These are phyloP conservation scores for Pocillopora verrucosa DNA, from an alignment of 64 coral and sea anemone genomes.

Conservation along the genomic window DNA sequence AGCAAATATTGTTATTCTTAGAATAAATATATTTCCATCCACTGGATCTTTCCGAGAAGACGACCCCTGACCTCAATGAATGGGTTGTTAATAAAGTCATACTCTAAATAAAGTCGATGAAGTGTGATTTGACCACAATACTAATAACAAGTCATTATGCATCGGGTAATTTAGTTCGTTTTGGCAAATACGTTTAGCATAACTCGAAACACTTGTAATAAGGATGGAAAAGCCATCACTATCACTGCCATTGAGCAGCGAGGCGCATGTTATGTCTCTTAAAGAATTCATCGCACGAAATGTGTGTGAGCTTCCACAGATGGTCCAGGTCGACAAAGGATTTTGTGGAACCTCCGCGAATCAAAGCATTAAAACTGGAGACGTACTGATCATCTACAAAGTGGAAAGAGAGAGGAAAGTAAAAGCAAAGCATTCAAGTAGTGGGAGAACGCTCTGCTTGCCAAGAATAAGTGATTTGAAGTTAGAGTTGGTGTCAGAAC, in stretches of 20 bases:
- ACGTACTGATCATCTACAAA: slow-evolving; percentile 42
- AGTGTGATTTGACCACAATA: too few relatives aligned
- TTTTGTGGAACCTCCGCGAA: slow-evolving; percentile 19
- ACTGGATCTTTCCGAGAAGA: too few relatives aligned
- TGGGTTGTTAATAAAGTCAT: not conserved
- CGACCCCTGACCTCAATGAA: not conserved
- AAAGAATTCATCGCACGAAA: not conserved
- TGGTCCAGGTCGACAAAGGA: slow-evolving; percentile 53
- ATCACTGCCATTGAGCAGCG: not conserved
- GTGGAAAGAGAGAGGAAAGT: slow-evolving; percentile 44
- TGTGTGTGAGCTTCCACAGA: slow-evolving; percentile 15
- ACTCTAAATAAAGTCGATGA: too few relatives aligned
- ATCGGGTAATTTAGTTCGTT: not conserved
- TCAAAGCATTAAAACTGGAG: slow-evolving; percentile 31
- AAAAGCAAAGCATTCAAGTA: not conserved
- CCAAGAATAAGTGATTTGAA: slow-evolving; percentile 25
- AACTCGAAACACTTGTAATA: not conserved
- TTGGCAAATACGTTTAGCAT: not conserved
- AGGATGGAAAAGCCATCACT: not conserved
- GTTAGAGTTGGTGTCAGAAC: slow-evolving; percentile 31
- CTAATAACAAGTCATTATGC: not conserved
- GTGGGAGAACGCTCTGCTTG: slow-evolving; percentile 32
- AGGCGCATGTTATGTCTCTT: not conserved
- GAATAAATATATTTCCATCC: too few relatives aligned
- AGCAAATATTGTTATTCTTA: too few relatives aligned